Base-by-base conservation (phyloP, 1,140 invertebrate genomes). In the Drosophila burlai region DNA sequence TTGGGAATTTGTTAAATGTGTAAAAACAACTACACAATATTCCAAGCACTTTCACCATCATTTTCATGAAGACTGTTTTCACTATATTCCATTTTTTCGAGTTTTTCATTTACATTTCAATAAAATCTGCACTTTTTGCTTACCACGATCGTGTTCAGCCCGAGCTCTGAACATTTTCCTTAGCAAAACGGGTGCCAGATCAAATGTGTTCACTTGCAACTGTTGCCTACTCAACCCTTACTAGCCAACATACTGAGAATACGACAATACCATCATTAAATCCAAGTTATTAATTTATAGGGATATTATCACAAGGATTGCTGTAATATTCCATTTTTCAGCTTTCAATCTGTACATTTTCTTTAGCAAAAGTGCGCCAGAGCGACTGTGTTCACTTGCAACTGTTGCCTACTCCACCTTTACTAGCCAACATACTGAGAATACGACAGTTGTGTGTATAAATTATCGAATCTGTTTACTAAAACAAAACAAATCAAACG, bases 371-470 rank as follows among this genome's bases (percentile, higher is more conserved):
- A 34, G 10, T 34, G 31, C 31, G 82, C 83, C 31, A 85, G 58
- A 85, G 9, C 2, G 63, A 84, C 21, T 82, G 83, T 76, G 40
- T 85, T 86, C 69, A 72, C 68, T 83, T 86, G 83, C 83, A 86
- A 89, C 83, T 89, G 83, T 86, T 89, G 83, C 83, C 83, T 87
- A 86, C 83, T 71, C 58, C 89, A 77, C n/a, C 60, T 42, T 36
- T 83, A 62, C 83, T 86, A 87, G 83, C 83, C 83, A 77, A 86
- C 83, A 71, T 86, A 86, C 83, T 77, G 83, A 38, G 60, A 77
- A 55, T 36, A 36, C 34, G 34, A 36, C 34, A 36, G 34, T 34
- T 34, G 10, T 4, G 2, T 34, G 31, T 34, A 7, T 34, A 26
- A 9, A 34, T 34, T 2, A 10, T 10, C 9, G 2, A 31, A 31